Percentiles rank a stretch among this genome's conserved stretches.
Evolutionary conservation across 2,888 invertebrate genomes (phyloP).

Genomic region (Athripsodes cinereus): DNA sequence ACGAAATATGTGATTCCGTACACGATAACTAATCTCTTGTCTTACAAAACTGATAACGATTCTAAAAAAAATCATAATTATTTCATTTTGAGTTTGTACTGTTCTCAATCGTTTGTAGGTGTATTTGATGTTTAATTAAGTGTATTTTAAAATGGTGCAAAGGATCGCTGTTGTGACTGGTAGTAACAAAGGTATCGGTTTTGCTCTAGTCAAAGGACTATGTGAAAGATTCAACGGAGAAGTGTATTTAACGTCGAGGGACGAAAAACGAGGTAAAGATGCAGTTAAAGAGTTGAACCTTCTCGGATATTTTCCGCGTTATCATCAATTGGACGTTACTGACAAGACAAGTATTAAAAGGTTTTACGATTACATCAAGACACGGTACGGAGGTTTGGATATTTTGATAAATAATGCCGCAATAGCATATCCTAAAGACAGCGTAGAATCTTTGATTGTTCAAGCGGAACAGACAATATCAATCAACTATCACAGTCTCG

Average conservation of each 20-base stretch:
- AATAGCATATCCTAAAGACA: slow-evolving; percentile 55
- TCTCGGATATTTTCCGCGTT: slow-evolving; percentile 43
- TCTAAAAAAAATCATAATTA: too few relatives aligned
- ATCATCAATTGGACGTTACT: slow-evolving; percentile 63
- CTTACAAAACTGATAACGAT: too few relatives aligned
- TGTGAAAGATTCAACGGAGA: slow-evolving; percentile 59
- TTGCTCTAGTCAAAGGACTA: slow-evolving; percentile 58
- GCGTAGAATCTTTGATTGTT: slow-evolving; percentile 52
- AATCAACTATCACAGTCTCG: slow-evolving; percentile 64
- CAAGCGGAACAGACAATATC: slow-evolving; percentile 66
- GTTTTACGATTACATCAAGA: slow-evolving; percentile 53
- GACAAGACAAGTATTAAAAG: slow-evolving; percentile 51
- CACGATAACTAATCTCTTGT: too few relatives aligned
- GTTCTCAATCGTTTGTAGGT: too few relatives aligned
- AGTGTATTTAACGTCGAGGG: slow-evolving; percentile 65
- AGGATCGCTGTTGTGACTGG: slow-evolving; percentile 59
- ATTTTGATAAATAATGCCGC: slow-evolving; percentile 73
- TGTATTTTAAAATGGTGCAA: slow-evolving; percentile 19
- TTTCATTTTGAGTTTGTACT: too few relatives aligned
- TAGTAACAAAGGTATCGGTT: slow-evolving; percentile 66
- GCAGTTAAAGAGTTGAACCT: slow-evolving; percentile 55
- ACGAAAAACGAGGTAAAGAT: slow-evolving; percentile 48
- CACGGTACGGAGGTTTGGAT: slow-evolving; percentile 61
- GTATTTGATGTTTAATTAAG: too few relatives aligned
- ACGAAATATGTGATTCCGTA: too few relatives aligned